Percentiles rank a stretch among this genome's conserved stretches.
Evolutionary conservation across 2,888 invertebrate species (phyloP).

Genomic region (Ephialtes manifestator): DNA sequence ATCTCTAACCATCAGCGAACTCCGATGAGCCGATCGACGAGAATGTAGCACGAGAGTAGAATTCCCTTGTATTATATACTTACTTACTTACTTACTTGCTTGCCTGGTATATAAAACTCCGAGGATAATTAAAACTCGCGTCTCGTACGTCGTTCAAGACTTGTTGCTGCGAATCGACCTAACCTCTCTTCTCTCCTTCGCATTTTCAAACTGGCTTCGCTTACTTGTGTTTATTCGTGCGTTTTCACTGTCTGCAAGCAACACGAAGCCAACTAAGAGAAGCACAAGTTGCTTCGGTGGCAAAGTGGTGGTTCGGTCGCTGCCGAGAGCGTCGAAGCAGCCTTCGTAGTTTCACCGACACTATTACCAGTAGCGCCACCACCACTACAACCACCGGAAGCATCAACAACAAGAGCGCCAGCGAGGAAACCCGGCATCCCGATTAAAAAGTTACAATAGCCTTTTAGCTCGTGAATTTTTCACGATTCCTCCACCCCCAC

Average conservation of each 20-base stretch:
- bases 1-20: slow-evolving; percentile 31
- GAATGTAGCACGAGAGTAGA: slow-evolving; percentile 1
- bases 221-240: not conserved
- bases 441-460: slow-evolving; percentile 66
- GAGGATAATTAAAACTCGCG: slow-evolving; percentile 21
- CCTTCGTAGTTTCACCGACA: not conserved
- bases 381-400: not conserved
- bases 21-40: slow-evolving; percentile 18
- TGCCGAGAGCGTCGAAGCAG: not conserved
- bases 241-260: not conserved
- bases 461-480: slow-evolving; percentile 68
- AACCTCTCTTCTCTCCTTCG: not conserved
- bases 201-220: not conserved
- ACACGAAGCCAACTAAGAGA: not conserved
- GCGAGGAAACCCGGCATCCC: slow-evolving; percentile 50
- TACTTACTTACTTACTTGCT: no score
- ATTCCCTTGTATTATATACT: not conserved
- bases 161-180: not conserved
- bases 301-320: not conserved
- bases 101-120: not conserved
- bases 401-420: slow-evolving; percentile 2
- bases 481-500: slow-evolving; percentile 36
- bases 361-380: not conserved
- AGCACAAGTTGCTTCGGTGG: not conserved
- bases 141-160: not conserved